Evolutionary conservation across 2,888 invertebrate genomes (phyloP).

Genomic region (Brachyptera putata): DNA sequence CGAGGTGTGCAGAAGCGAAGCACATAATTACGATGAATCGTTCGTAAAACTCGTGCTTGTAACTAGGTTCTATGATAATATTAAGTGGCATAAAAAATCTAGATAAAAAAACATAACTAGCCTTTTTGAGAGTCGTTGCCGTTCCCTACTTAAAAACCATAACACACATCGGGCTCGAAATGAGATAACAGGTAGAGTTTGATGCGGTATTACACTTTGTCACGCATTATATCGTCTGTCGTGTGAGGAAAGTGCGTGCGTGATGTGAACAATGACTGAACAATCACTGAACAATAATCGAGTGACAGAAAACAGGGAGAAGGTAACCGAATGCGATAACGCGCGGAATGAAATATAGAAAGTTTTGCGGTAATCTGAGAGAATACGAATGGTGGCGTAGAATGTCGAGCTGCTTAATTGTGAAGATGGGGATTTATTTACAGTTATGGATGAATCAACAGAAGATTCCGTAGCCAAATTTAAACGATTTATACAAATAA

Average conservation of each 20-base stretch:
- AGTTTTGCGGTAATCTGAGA: no score
- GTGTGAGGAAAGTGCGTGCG: not conserved
- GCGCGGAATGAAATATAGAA: no score
- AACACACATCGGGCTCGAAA: not conserved
- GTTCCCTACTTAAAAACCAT: no score
- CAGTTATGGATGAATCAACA: no score
- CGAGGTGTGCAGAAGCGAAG: no score
- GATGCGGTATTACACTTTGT: constrained; percentile 10
- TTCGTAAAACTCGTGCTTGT: constrained; percentile 2
- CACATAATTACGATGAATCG: not conserved
- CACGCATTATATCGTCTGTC: not conserved
- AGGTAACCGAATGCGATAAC: no score
- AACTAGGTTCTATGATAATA: constrained; percentile 18
- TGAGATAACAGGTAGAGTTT: not conserved
- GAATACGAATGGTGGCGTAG: no score
- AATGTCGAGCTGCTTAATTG: no score
- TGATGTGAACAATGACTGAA: not conserved
- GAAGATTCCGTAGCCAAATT: no score
- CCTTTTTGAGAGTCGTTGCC: no score
- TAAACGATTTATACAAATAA: no score
- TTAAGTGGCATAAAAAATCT: constrained; percentile 21
- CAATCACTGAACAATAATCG: not conserved
- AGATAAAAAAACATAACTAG: constrained; percentile 5
- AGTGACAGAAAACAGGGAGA: not conserved
- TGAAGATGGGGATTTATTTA: no score